Percentiles rank a stretch among this genome's conserved stretches.
Evolutionary conservation across 2,888 invertebrate species (phyloP).

Genomic region (Harpalus rubripes): DNA sequence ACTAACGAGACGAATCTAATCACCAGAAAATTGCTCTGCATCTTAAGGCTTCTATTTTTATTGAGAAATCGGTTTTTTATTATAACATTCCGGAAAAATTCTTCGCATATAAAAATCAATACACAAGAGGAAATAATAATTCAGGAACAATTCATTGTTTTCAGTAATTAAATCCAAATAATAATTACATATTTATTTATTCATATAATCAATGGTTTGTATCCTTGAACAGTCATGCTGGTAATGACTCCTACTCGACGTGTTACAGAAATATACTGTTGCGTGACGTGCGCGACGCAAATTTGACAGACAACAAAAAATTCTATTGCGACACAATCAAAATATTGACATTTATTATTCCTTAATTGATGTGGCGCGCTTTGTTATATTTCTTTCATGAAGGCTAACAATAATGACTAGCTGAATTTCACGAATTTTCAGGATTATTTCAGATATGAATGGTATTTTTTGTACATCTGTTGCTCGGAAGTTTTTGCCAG

Average conservation of each 20-base stretch:
- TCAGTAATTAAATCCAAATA: not conserved
- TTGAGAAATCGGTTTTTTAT: not conserved
- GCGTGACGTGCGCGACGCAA: not conserved
- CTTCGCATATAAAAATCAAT: not conserved
- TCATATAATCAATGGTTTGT: not conserved
- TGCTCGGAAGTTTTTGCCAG: not conserved
- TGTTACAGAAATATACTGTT: not conserved
- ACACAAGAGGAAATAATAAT: not conserved
- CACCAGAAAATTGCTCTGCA: not conserved
- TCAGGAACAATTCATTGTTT: not conserved
- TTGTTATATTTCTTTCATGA: not conserved
- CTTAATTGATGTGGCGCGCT: not conserved
- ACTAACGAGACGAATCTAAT: not conserved
- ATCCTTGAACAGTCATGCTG: not conserved
- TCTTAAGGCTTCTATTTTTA: not conserved
- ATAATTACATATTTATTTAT: conserved; percentile 3
- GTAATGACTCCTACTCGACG: not conserved
- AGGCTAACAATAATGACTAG: not conserved
- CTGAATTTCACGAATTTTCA: not conserved
- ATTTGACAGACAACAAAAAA: conserved; percentile 6
- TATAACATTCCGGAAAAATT: not conserved
- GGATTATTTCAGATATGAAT: conserved; percentile 2
- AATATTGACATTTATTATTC: conserved; percentile 7
- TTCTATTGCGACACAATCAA: not conserved
- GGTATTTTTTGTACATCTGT: not conserved